Evolutionary conservation across 1,140 invertebrate species (phyloP).

Genomic region (Drosophila yakuba): DNA sequence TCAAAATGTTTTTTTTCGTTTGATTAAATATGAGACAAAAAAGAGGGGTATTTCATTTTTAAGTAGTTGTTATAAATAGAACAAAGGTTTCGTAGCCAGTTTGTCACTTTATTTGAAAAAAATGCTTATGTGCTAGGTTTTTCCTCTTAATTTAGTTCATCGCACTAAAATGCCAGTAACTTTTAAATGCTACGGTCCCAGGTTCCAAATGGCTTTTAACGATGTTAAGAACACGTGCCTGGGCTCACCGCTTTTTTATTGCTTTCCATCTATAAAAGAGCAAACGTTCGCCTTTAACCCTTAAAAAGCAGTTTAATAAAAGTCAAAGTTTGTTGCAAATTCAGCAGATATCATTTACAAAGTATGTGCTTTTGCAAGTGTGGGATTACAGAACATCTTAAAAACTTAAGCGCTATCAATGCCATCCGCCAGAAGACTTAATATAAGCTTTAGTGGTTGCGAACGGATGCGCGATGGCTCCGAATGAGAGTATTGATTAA

Average conservation of each 20-base stretch:
- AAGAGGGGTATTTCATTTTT: neutral
- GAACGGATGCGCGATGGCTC: neutral
- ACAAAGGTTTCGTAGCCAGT: neutral
- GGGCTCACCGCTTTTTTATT: neutral
- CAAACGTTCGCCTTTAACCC: neutral
- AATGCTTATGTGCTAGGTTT: neutral
- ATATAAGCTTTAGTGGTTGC: constrained; percentile 19
- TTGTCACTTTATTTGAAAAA: neutral
- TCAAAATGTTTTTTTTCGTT: constrained; percentile 27
- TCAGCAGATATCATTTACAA: constrained; percentile 10
- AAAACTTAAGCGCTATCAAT: neutral
- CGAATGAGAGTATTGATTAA: neutral
- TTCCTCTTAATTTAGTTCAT: neutral
- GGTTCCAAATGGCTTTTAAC: neutral
- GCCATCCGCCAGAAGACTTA: constrained; percentile 8
- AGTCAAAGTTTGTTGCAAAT: neutral
- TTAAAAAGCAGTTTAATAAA: neutral
- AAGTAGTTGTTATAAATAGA: neutral
- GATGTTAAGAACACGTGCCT: neutral
- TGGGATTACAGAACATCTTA: neutral
- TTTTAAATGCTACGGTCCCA: constrained; percentile 2
- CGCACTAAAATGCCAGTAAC: neutral
- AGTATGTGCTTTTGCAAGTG: constrained; percentile 4
- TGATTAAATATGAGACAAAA: constrained; percentile 26
- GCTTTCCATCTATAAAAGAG: neutral